phyloP scores from a whole-genome alignment of 2,113 vertebrate species.

The Bambusicola thoracicus region DNA sequence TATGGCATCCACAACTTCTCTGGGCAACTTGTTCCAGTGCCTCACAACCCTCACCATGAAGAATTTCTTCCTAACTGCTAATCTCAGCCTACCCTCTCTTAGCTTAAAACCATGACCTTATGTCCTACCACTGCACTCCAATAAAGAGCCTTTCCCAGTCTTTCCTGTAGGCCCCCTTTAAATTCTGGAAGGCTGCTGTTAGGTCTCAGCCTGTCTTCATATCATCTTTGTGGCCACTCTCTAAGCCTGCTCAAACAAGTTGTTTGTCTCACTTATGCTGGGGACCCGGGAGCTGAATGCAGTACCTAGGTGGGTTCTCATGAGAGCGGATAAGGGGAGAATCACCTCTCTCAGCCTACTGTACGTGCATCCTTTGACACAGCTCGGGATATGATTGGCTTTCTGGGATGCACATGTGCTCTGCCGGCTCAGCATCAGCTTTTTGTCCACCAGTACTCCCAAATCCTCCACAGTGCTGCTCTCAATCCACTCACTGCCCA shows the following conservation, averaged over 20 bases:
- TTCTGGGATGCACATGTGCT: neutral
- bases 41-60: too few relatives aligned
- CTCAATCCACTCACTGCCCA: neutral
- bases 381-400: neutral
- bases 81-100: neutral
- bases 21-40: neutral
- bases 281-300: neutral
- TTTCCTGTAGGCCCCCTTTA: neutral
- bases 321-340: neutral
- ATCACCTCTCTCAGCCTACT: neutral
- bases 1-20: neutral
- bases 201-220: neutral
- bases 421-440: neutral
- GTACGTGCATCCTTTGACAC: neutral
- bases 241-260: neutral
- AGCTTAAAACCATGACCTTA: neutral
- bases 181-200: neutral
- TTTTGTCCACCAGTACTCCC: neutral
- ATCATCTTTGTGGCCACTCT: neutral
- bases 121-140: neutral
- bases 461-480: neutral
- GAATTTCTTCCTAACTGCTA: neutral
- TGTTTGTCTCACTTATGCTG: neutral
- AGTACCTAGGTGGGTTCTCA: neutral
- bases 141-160: neutral